Percentiles rank a stretch among this genome's conserved stretches.
These are phyloP conservation scores for Lithobates sylvaticus DNA, from an alignment of 2,797 vertebrate genomes.

Conservation along the genomic window DNA sequence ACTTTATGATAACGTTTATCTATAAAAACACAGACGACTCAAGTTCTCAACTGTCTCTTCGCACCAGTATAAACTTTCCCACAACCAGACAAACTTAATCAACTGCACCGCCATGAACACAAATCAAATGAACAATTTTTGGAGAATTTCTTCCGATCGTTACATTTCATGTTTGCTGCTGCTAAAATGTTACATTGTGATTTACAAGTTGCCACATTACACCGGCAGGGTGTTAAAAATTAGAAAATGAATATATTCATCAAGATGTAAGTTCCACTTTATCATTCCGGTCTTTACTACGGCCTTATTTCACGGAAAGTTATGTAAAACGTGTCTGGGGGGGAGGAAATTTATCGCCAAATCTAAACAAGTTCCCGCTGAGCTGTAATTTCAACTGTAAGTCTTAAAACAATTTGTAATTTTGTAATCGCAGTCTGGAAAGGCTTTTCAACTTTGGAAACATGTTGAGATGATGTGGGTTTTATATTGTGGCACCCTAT, in stretches of 20 bases:
- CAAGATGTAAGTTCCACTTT: not conserved
- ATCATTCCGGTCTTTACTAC: not conserved
- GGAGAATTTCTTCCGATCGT: not conserved
- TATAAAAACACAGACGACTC: not conserved
- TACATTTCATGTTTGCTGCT: not conserved
- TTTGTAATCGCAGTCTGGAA: too few species aligned
- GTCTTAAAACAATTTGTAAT: not conserved
- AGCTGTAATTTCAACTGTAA: not conserved
- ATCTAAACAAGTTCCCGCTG: not conserved
- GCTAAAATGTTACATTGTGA: not conserved
- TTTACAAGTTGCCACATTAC: not conserved
- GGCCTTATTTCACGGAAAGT: not conserved
- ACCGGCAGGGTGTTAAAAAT: conserved; percentile 3
- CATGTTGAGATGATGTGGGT: too few species aligned
- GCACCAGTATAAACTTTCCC: not conserved
- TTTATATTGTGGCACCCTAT: too few species aligned
- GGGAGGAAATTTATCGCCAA: not conserved
- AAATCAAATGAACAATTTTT: not conserved
- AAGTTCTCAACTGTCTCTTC: not conserved
- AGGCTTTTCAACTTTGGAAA: too few species aligned
- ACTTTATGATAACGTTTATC: not conserved
- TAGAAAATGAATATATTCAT: not conserved
- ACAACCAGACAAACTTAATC: not conserved
- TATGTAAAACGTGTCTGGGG: not conserved
- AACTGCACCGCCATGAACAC: not conserved